Evolutionary conservation across 2,797 vertebrate genomes (phyloP).

Genomic region (Pseudocheirus occidentalis): DNA sequence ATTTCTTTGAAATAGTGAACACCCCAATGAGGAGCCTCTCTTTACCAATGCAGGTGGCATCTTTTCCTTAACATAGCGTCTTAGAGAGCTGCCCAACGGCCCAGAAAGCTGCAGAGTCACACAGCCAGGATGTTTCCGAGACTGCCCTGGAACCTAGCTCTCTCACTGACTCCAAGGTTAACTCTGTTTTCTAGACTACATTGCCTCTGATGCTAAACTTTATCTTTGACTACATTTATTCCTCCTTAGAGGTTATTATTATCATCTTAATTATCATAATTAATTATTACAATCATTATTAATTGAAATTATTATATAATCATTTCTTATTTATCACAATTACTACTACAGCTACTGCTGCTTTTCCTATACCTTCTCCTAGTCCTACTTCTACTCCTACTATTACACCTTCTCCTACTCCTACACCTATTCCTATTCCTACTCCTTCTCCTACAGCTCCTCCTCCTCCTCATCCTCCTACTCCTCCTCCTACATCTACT

Average conservation of each 20-base stretch:
- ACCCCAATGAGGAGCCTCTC: background rate
- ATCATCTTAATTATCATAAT: background rate
- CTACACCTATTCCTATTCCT: too few species aligned
- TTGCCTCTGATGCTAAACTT: background rate
- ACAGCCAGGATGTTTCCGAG: background rate
- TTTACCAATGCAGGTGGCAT: background rate
- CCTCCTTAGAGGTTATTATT: background rate
- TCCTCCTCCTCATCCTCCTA: too few species aligned
- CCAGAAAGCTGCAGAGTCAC: background rate
- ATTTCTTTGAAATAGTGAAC: background rate
- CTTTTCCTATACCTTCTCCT: accelerated
- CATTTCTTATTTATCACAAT: background rate
- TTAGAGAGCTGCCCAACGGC: background rate
- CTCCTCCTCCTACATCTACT: too few species aligned
- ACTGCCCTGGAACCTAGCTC: background rate
- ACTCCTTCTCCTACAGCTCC: too few species aligned
- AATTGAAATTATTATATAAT: background rate
- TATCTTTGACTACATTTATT: background rate
- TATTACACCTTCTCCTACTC: too few species aligned
- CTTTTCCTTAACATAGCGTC: background rate
- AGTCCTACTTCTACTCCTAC: too few species aligned
- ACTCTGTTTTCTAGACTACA: background rate
- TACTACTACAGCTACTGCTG: too few species aligned
- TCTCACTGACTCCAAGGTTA: background rate
- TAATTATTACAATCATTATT: background rate